Conservation (phyloP, 92 coral and sea anemone genomes). For the Actinernus sp. region DNA sequence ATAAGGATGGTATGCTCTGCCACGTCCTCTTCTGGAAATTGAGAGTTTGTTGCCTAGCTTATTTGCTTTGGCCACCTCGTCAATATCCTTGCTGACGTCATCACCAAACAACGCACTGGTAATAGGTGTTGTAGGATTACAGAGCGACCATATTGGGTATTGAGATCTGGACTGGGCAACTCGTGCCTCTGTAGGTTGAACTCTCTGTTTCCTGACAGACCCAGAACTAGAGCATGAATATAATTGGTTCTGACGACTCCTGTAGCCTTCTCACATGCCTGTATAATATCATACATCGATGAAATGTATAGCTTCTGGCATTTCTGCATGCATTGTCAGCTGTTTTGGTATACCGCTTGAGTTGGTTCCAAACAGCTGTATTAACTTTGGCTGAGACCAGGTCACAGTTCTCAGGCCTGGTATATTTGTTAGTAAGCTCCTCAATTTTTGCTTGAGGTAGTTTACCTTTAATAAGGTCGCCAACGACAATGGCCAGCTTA, state of each 20-base stretch:
- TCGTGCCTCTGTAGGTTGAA: conserved; percentile 33
- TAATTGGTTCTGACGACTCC: conserved; percentile 27
- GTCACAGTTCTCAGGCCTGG: conserved; percentile 50
- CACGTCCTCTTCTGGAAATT: conserved; percentile 7
- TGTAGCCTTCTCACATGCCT: conserved; percentile 26
- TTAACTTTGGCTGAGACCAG: conserved; percentile 45
- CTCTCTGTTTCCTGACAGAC: conserved; percentile 40
- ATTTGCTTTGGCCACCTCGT: conserved; percentile 45
- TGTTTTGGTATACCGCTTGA: conserved; percentile 23
- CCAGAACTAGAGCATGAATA: conserved; percentile 37
- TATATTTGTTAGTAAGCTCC: conserved; percentile 18
- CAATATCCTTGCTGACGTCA: conserved; percentile 32
- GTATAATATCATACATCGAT: conserved; percentile 20
- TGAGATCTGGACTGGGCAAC: conserved; percentile 33
- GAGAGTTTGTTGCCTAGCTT: conserved; percentile 24
- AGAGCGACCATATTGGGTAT: conserved; percentile 18
- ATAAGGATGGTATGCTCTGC: conserved; percentile 32
- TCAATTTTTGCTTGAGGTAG: conserved; percentile 53
- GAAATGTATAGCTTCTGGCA: conserved; percentile 33
- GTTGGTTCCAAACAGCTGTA: conserved; percentile 58
- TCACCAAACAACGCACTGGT: conserved; percentile 2
- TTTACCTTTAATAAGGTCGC: conserved; percentile 19
- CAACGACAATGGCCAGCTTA: background rate
- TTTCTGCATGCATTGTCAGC: conserved; percentile 24
- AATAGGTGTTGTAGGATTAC: conserved; percentile 1